Base-by-base conservation (phyloP, 1,140 invertebrate genomes). In the Belonocnema kinseyi region DNA sequence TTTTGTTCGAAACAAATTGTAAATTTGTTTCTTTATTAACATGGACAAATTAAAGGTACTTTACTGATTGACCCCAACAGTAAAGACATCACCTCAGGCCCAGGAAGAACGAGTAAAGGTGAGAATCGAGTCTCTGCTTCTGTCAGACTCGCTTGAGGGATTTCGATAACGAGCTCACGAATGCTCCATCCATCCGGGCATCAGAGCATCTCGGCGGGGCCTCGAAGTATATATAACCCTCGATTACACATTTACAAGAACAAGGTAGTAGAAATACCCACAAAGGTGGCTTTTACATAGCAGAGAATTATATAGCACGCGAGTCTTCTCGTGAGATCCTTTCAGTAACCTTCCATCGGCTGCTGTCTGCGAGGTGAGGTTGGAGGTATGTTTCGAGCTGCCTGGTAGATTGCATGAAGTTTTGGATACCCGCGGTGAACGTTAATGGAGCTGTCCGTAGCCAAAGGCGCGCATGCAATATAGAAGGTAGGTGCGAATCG, bases 391-490 rank as follows among this genome's bases (percentile, higher is more conserved):
- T 54, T 33, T 17, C 17, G 70, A 50, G 13, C 74, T 66, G 53
- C 52, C 51, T 40, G 19, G 50, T 46, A 73, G 70, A 74, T 74
- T 50, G 77, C 54, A 58, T 61, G 72, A 17, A 58, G 58, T 75
- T 79, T 70, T 71, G 82, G 77, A 76, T 83, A 81, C 80, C 82
- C 77, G 82, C 77, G 73, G 82, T 52, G 82, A 79, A 76, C 82
- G 77, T 83, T 83, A 83, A 83, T 83, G 82, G 82, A 83, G 82
- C 82, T 83, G 82, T 83, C 82, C 61, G 61, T 66, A 66, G 61
- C 61, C 61, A 40, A 66, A 66, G 61, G 61, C 61, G 26, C 46
- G 56, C 17, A 61, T 66, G 40, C 61, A 66, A 66, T 21, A 66
- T 66, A 40, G 13, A 66, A 66, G 58, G 26, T 66, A 66, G 61